phyloP scores from a whole-genome alignment of 2,797 vertebrate species.

The Sebastes hubbsi region DNA sequence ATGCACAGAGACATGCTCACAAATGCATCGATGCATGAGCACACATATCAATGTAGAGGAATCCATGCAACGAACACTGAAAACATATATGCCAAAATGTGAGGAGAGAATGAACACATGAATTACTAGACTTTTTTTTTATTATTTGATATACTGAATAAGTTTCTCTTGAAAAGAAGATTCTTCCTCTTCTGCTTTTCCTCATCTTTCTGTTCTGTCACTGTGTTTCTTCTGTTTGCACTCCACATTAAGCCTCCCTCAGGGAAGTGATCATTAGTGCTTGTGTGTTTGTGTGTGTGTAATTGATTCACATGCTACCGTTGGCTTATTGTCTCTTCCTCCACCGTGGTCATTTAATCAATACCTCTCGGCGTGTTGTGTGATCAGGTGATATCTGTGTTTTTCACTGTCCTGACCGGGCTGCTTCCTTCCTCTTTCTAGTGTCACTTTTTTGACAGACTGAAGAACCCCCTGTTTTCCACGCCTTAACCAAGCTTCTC shows the following conservation, averaged over 20 bases:
- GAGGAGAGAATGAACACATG: not conserved
- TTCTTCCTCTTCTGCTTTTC: not conserved
- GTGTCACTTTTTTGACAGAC: not conserved
- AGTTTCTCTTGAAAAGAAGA: not conserved
- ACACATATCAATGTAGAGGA: not conserved
- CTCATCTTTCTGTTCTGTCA: not conserved
- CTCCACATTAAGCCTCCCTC: not conserved
- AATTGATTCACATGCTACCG: conserved; percentile 21
- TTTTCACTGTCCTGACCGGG: not conserved
- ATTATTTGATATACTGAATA: not conserved
- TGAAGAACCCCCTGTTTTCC: not conserved
- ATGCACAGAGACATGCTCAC: not conserved
- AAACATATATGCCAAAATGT: not conserved
- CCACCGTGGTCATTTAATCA: conserved; percentile 48
- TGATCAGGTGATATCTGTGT: conserved; percentile 34
- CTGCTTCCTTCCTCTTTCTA: not conserved
- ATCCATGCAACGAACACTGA: not conserved
- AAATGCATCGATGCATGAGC: not conserved
- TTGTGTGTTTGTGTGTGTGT: not conserved
- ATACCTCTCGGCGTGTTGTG: conserved; percentile 37
- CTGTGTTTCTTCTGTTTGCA: not conserved
- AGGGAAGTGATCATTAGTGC: not conserved
- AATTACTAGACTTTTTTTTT: not conserved
- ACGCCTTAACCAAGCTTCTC: not conserved
- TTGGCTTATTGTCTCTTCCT: conserved; percentile 20